Conservation (phyloP, 2,888 invertebrate genomes). For the Philonicus albiceps region DNA sequence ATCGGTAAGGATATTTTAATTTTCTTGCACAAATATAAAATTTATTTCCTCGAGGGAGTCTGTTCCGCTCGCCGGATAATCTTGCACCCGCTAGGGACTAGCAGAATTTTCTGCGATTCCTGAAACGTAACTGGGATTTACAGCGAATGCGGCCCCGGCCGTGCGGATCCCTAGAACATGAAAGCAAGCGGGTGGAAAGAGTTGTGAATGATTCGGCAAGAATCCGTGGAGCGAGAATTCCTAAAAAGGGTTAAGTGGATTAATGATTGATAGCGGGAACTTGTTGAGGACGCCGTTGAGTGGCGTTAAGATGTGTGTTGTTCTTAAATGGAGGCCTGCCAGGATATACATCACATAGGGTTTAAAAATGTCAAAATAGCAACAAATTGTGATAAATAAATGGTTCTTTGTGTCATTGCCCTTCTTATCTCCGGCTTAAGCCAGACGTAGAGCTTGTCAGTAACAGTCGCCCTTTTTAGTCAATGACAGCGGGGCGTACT, state of each 20-base stretch:
- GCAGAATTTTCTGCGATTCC: background rate
- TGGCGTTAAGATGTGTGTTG: background rate
- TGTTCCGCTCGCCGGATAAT: background rate
- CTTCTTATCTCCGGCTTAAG: background rate
- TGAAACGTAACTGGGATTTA: background rate
- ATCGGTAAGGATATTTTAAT: conserved; percentile 61
- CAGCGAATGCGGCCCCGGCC: background rate
- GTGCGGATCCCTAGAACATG: background rate
- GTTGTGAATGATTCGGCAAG: conserved; percentile 32
- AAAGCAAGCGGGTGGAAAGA: background rate
- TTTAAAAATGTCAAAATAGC: conserved; percentile 13
- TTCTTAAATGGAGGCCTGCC: background rate
- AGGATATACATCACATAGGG: background rate
- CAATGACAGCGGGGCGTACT: background rate
- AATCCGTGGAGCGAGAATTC: conserved; percentile 21
- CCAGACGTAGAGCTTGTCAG: background rate
- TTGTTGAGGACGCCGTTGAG: background rate
- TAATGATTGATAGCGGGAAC: conserved; percentile 21
- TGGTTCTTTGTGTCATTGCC: background rate
- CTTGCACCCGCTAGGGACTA: background rate
- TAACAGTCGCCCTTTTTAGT: background rate
- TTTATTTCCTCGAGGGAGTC: conserved; percentile 22
- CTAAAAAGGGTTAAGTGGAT: background rate
- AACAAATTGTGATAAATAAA: conserved; percentile 12
- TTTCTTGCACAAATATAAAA: conserved; percentile 32